Conservation (phyloP, 2,888 invertebrate genomes). For the Unio delphinus region DNA sequence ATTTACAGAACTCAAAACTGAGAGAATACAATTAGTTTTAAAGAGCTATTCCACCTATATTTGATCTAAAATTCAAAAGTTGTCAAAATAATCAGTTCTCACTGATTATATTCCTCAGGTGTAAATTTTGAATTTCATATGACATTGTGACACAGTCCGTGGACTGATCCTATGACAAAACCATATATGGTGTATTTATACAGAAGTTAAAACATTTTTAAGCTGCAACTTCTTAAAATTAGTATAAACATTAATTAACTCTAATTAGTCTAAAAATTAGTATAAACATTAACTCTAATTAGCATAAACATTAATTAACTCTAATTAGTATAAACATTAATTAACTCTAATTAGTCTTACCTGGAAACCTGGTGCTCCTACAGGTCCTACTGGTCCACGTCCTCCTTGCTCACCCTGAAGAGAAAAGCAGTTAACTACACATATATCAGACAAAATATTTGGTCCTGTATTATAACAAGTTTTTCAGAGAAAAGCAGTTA, state of each 20-base stretch:
- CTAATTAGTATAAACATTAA: not conserved
- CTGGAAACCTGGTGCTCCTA: slow-evolving; percentile 51
- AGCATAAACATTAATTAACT: not conserved
- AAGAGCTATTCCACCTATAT: not conserved
- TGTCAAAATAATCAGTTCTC: too few species aligned
- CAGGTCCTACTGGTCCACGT: slow-evolving; percentile 50
- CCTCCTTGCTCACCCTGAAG: slow-evolving; percentile 53
- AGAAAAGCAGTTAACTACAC: slow-evolving; percentile 1
- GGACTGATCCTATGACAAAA: too few species aligned
- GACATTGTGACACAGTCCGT: too few species aligned
- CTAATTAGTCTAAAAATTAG: not conserved
- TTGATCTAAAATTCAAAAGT: too few species aligned
- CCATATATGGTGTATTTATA: too few species aligned
- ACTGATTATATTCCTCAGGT: too few species aligned
- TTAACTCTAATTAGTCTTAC: slow-evolving; percentile 22
- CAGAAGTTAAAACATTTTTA: too few species aligned
- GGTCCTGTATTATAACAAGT: not conserved
- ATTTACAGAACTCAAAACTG: not conserved
- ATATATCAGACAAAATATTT: not conserved
- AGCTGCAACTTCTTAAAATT: not conserved
- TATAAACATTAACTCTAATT: not conserved
- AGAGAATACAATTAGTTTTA: not conserved
- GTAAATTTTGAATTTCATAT: too few species aligned
- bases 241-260: not conserved
- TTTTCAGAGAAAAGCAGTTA: not conserved